These are phyloP conservation scores for Teleopsis dalmanni DNA, from an alignment of 1,140 invertebrate species.

Conservation along the genomic window DNA sequence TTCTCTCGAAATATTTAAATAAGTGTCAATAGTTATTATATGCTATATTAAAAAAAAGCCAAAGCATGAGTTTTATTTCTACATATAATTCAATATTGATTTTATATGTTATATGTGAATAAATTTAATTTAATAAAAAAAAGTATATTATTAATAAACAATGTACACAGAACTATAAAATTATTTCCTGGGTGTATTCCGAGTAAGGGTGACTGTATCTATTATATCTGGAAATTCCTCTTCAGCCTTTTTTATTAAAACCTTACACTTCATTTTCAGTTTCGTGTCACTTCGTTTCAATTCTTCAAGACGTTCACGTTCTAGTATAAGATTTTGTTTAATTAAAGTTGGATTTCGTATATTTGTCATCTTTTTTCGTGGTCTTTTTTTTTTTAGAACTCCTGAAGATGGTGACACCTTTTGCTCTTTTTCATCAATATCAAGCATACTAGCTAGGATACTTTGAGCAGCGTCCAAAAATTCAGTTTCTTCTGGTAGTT, in stretches of 20 bases:
- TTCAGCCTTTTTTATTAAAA: slow-evolving; percentile 26
- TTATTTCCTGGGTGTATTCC: too few species aligned
- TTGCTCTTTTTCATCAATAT: slow-evolving; percentile 30
- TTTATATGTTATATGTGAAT: too few species aligned
- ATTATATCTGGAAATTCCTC: slow-evolving; percentile 26
- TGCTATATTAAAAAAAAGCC: too few species aligned
- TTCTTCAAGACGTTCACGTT: slow-evolving; percentile 33
- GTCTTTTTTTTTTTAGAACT: slow-evolving; percentile 34
- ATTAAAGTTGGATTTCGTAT: slow-evolving; percentile 36
- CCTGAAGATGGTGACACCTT: not conserved
- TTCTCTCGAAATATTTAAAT: too few species aligned
- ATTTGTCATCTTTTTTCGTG: slow-evolving; percentile 37
- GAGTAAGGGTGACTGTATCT: too few species aligned
- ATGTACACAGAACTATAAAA: too few species aligned
- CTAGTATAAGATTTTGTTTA: slow-evolving; percentile 20
- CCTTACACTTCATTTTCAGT: slow-evolving; percentile 29
- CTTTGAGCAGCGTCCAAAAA: slow-evolving; percentile 28
- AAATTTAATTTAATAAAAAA: too few species aligned
- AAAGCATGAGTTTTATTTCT: too few species aligned
- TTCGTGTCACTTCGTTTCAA: slow-evolving; percentile 29
- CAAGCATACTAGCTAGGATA: slow-evolving; percentile 33
- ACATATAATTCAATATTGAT: too few species aligned
- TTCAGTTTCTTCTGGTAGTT: slow-evolving; percentile 23
- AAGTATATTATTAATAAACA: too few species aligned
- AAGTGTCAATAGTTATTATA: too few species aligned